Evolutionary conservation across 2,888 invertebrate species (phyloP), one percentile per base, ranked within the genome.

Genomic region (Ormyrus labotus): DNA sequence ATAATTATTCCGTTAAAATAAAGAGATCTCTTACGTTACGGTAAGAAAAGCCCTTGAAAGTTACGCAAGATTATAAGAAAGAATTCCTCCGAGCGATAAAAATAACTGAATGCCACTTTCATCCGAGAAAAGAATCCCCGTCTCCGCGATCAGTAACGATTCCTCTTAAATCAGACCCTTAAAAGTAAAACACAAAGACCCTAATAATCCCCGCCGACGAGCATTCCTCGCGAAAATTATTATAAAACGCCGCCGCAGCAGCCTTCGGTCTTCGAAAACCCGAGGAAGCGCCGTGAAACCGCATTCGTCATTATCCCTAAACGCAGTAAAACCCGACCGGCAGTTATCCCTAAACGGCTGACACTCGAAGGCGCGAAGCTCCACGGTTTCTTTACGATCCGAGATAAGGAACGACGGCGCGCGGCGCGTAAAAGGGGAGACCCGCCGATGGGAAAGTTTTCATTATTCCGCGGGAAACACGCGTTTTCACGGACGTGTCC

Each of bases 391-490:
- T 68, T 68, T 68, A 68, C n/a, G 68, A 68, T 55, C 45, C 68
- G 45, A 68, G 68, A 68, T 68, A 68, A 68, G n/a, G 34, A 4
- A 13, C 55, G 55, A 45, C 64, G 50, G 50, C 64, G 13, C 50
- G 10, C 11, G 13, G 34, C 6, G 11, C 50, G 45, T 55, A 68
- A 55, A 68, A 68, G 57, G 5, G 8, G 50, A 13, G 50, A 1
- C 10, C n/a, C 53, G 63, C 53, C 53, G 53, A 48, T 51, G 45
- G 61, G 61, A 71, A 63, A 63, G 53, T 34, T 34, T 72, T 72
- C 63, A 72, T 72, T 72, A 72, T 63, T 53, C 34, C 13, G 34
- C 34, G 34, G 34, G 34, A 34, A 34, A 34, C 34, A 4, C 34
- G 34, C 34, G 34, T 34, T 4, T 34, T 34, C 34, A 3, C 34